Evolutionary conservation across 1,140 invertebrate species (phyloP).

Genomic region (Forficula auricularia): DNA sequence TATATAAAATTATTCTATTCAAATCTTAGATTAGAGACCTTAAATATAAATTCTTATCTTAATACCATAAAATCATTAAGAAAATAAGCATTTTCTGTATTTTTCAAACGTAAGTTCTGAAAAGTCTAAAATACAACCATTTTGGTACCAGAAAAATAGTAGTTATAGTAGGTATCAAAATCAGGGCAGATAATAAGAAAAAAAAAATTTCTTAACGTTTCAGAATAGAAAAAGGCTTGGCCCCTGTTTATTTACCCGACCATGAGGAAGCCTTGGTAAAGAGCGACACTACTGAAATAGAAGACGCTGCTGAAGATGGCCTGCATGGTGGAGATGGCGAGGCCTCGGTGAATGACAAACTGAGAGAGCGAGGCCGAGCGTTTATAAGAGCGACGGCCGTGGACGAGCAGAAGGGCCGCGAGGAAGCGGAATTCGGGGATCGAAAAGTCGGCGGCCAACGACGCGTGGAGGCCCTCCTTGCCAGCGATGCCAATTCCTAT

Average conservation of each 20-base stretch:
- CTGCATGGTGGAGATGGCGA: conserved; percentile 98
- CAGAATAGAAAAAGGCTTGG: too few relatives aligned
- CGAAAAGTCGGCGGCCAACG: conserved; percentile 96
- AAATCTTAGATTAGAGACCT: too few relatives aligned
- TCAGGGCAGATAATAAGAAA: neutral
- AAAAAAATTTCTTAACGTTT: neutral
- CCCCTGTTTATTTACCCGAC: conserved; percentile 51
- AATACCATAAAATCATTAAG: too few relatives aligned
- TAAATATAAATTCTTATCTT: too few relatives aligned
- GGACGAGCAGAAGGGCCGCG: conserved; percentile 73
- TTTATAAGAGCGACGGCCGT: conserved; percentile 91
- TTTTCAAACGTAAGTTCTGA: too few relatives aligned
- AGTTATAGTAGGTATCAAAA: neutral
- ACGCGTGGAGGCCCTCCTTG: conserved; percentile 86
- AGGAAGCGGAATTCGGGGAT: conserved; percentile 83
- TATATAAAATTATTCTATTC: too few relatives aligned
- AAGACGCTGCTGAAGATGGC: conserved; percentile 98
- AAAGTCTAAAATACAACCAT: too few relatives aligned
- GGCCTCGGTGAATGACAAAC: conserved; percentile 95
- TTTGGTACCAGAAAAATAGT: too few relatives aligned
- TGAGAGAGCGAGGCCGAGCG: conserved; percentile 88
- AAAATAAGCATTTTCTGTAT: too few relatives aligned
- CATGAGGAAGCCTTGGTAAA: conserved; percentile 97
- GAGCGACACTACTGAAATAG: conserved; percentile 90
- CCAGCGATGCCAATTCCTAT: conserved; percentile 87